phyloP scores from a whole-genome alignment of 2,113 vertebrate genomes.

The Ariopsis seemanni region DNA sequence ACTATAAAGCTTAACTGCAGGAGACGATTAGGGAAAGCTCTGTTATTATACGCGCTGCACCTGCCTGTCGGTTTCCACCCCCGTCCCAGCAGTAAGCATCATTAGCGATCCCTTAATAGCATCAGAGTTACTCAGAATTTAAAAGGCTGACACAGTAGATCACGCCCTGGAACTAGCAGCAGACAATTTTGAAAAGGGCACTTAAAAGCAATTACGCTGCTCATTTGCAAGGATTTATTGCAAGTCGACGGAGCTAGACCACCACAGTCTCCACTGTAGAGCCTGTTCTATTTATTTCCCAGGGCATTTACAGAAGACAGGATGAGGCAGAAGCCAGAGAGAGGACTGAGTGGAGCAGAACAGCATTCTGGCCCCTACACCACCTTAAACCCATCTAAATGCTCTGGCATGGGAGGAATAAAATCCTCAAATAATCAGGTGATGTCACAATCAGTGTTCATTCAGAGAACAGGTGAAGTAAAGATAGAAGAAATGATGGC shows the following conservation, averaged over 20 bases:
- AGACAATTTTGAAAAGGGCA: conserved; percentile 47
- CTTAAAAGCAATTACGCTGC: conserved; percentile 51
- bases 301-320: background rate
- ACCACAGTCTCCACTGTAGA: background rate
- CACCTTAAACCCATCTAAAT: background rate
- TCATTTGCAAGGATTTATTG: conserved; percentile 53
- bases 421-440: conserved; percentile 1
- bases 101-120: conserved; percentile 37
- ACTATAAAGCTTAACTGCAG: conserved; percentile 29
- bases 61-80: conserved; percentile 4
- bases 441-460: background rate
- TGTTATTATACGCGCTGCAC: conserved; percentile 24
- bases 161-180: conserved; percentile 22
- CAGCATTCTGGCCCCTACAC: background rate
- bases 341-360: background rate
- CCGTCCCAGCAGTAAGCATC: conserved; percentile 29
- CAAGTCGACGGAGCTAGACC: conserved; percentile 40
- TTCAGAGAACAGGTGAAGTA: background rate
- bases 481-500: background rate
- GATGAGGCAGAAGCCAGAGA: background rate
- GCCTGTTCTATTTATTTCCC: background rate
- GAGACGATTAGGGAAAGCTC: conserved; percentile 12
- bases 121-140: conserved; percentile 24
- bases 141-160: conserved; percentile 37
- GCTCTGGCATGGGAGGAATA: background rate